A percentile compares a stretch with the other conserved stretches of the same genome.
These are phyloP conservation scores for Coregonus suidteri DNA, from an alignment of 2,797 vertebrate species.

Conservation along the genomic window DNA sequence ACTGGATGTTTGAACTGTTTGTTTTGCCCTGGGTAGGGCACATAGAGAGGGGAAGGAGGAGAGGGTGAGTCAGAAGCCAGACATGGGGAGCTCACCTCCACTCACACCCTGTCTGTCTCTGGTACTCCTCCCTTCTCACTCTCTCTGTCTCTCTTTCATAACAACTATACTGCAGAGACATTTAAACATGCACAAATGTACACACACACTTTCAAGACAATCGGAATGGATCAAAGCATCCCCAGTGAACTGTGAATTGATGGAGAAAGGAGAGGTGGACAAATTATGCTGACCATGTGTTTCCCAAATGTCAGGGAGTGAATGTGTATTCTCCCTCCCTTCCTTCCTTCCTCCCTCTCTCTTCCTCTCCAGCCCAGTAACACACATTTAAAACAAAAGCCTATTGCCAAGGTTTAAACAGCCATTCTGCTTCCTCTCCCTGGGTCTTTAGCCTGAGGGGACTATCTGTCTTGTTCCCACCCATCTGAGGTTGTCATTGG, in stretches of 20 bases:
- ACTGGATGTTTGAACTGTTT: background rate
- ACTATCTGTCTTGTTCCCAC: too few relatives aligned
- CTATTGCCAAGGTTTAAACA: background rate
- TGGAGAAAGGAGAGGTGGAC: background rate
- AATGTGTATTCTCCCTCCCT: background rate
- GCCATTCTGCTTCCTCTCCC: background rate
- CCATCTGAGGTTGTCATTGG: background rate
- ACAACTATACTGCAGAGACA: background rate
- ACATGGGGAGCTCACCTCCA: background rate
- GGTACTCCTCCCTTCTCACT: background rate
- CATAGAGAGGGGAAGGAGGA: background rate
- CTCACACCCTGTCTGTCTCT: background rate
- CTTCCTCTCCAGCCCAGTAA: background rate
- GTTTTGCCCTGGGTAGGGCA: background rate
- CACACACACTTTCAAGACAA: background rate
- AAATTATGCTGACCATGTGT: background rate
- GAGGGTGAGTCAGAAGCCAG: background rate
- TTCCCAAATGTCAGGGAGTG: background rate
- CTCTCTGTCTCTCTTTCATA: too few relatives aligned
- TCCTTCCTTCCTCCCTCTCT: too few relatives aligned
- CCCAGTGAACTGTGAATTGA: background rate
- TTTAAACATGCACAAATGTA: background rate
- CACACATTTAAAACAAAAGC: background rate
- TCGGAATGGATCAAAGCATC: background rate
- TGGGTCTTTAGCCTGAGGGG: background rate